Evolutionary conservation across 2,888 invertebrate genomes (phyloP).

Genomic region (Lepidocyrtoides sp.): DNA sequence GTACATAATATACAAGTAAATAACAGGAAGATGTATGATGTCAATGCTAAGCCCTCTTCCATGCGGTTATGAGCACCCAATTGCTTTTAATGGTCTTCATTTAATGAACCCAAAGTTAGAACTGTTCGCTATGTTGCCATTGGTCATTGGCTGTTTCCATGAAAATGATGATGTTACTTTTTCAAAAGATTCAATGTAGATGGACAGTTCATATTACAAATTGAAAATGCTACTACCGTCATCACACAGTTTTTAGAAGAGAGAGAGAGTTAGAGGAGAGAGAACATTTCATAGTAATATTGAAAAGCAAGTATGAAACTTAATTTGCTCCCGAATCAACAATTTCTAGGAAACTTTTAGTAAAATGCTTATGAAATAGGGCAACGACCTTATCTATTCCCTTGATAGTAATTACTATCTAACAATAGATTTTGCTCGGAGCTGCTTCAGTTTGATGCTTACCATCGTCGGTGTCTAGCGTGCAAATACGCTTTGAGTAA

Average conservation of each 20-base stretch:
- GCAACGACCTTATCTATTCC: not conserved
- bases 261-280: no score
- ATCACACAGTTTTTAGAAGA: not conserved
- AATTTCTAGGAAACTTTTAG: no score
- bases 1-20: no score
- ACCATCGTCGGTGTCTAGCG: no score
- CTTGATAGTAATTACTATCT: not conserved
- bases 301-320: no score
- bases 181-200: no score
- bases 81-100: conserved; percentile 39
- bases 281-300: not conserved
- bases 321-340: no score
- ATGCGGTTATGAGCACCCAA: conserved; percentile 6
- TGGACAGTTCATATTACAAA: no score
- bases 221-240: not conserved
- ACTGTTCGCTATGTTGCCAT: not conserved
- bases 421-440: no score
- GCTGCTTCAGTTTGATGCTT: no score
- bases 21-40: conserved; percentile 22
- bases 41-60: not conserved
- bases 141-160: not conserved
- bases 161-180: not conserved
- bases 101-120: conserved; percentile 1
- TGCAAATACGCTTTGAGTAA: no score
- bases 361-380: not conserved